Base-by-base conservation (phyloP, 2,113 vertebrate species). In the Eonycteris spelaea region DNA sequence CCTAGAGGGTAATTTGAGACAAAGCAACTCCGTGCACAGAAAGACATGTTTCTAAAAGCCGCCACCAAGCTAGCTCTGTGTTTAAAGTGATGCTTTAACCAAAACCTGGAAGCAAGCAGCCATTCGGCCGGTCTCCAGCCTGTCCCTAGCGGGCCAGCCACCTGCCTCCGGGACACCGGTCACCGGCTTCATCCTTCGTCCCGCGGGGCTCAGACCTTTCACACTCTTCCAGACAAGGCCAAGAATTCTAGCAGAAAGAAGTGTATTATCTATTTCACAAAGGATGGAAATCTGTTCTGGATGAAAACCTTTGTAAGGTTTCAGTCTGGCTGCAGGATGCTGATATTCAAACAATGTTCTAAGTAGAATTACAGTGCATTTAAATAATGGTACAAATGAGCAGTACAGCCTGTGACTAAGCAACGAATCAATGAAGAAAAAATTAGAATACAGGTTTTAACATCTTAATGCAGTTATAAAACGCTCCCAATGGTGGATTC, bases 381-480 rank as follows among this genome's bases (percentile, higher is more conserved):
- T n/a, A 51, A 28, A 24, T 15, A 3, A 15, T 0, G 14, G 33
- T 35, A 38, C n/a, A 30, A 24, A 40, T 0, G 24, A 15, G 28
- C 35, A 0, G 35, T 0, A 15, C 0, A 19, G 35, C 10, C 75
- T 14, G 26, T 18, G 57, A 68, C 22, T 1, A 7, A 45, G 63
- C 45, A 96, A 95, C 43, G 74, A 96, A 90, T 95, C 59, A 65
- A 93, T 43, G 84, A 6, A 61, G 0, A 73, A 94, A 95, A 92
- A 86, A 88, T 4, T 91, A 96, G 97, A 86, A 94, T 95, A 94
- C 96, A 92, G 86, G 97, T 94, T 97, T 57, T 96, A 96, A 97
- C 97, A 97, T 95, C 97, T 97, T 95, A 95, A 6, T 35, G 93
- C 90, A 92, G 97, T 90, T 97, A 95, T 86, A 97, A 98, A 97